These are phyloP conservation scores for Megaceryle alcyon DNA, from an alignment of 2,797 vertebrate genomes.

Conservation along the genomic window DNA sequence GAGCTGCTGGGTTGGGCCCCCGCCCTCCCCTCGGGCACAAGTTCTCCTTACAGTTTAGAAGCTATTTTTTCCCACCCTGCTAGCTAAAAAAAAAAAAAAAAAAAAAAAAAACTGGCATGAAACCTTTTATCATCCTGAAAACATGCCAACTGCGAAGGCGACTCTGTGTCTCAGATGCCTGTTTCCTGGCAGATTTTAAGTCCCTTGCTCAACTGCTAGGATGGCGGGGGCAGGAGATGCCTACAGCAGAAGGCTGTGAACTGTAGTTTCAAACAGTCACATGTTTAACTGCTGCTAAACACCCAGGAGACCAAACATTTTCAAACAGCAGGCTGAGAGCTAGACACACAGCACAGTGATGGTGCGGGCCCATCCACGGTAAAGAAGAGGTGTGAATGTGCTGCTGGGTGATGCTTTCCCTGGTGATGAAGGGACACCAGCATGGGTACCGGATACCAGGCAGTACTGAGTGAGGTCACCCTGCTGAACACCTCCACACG, in stretches of 20 bases:
- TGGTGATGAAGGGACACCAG: not conserved
- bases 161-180: constrained; percentile 46
- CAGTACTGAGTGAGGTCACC: not conserved
- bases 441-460: not conserved
- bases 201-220: constrained; percentile 34
- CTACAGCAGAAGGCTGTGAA: constrained; percentile 37
- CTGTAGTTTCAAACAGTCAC: not conserved
- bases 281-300: constrained; percentile 8
- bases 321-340: not conserved
- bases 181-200: constrained; percentile 60
- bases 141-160: constrained; percentile 34
- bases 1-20: not conserved
- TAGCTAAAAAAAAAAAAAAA: not conserved
- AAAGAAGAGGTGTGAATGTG: not conserved
- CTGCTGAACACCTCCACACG: not conserved
- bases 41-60: constrained; percentile 37
- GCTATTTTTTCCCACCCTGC: constrained; percentile 36
- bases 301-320: not conserved
- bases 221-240: constrained; percentile 50
- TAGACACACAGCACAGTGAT: not conserved
- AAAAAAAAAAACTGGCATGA: not conserved
- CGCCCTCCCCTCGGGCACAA: constrained; percentile 12
- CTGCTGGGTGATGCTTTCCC: rapidly evolving
- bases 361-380: rapidly evolving
- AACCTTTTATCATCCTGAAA: constrained; percentile 55